Evolutionary conservation across 2,797 vertebrate genomes (phyloP).

Genomic region (Gouania willdenowi): DNA sequence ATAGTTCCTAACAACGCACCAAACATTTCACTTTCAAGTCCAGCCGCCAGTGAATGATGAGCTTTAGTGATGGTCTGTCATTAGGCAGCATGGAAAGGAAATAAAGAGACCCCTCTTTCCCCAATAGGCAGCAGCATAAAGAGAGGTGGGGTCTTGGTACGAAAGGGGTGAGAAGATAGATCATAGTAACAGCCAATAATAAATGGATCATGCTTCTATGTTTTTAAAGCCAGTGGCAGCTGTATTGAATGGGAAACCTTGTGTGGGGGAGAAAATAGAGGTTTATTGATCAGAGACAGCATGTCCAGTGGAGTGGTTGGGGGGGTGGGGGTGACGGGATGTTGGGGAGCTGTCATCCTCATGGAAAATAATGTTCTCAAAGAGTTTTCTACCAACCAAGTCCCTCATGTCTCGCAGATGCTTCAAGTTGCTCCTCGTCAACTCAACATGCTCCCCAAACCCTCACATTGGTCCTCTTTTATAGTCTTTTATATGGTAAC

Average conservation of each 20-base stretch:
- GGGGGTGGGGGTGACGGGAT: slow-evolving; percentile 11
- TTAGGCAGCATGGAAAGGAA: slow-evolving; percentile 66
- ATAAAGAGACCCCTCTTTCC: slow-evolving; percentile 63
- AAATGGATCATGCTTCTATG: slow-evolving; percentile 74
- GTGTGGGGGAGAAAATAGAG: slow-evolving; percentile 79
- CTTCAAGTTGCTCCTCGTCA: slow-evolving; percentile 16
- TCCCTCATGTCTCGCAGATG: slow-evolving; percentile 11
- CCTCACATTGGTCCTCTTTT: too few relatives aligned
- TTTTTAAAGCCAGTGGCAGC: slow-evolving; percentile 78
- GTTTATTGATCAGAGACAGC: slow-evolving; percentile 78
- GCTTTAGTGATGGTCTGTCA: slow-evolving; percentile 66
- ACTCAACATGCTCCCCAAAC: slow-evolving; percentile 1
- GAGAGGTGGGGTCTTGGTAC: slow-evolving; percentile 45
- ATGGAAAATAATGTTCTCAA: slow-evolving; percentile 72
- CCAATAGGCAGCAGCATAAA: slow-evolving; percentile 71
- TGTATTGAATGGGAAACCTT: slow-evolving; percentile 77
- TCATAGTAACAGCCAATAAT: slow-evolving; percentile 85
- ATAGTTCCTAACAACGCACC: slow-evolving; percentile 32
- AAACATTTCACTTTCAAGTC: slow-evolving; percentile 50
- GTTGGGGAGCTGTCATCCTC: slow-evolving; percentile 63
- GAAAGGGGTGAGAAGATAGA: slow-evolving; percentile 59
- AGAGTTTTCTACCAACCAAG: slow-evolving; percentile 58
- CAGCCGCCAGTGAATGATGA: slow-evolving; percentile 55
- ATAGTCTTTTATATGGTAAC: too few relatives aligned
- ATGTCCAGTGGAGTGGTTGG: slow-evolving; percentile 44